A percentile compares a stretch with the other conserved stretches of the same genome.
phyloP scores from a whole-genome alignment of 2,888 invertebrate species.

The Nematopogon swammerdamellus region DNA sequence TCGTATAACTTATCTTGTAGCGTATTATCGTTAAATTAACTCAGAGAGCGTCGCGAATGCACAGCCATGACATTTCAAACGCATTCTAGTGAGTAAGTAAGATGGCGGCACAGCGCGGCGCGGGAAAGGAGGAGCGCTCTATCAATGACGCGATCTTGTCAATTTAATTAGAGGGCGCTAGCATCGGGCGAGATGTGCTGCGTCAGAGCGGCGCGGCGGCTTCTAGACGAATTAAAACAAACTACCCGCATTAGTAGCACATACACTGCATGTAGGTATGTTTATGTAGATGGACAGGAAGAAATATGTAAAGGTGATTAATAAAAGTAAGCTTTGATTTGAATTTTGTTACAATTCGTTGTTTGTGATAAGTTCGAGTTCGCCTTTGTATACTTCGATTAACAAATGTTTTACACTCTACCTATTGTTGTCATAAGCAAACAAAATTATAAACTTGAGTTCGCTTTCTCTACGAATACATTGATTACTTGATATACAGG shows the following conservation, averaged over 20 bases:
- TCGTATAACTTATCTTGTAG: background rate
- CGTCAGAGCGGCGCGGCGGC: background rate
- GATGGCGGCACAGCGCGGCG: background rate
- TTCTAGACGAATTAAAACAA: background rate
- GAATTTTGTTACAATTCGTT: too few relatives aligned
- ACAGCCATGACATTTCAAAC: background rate
- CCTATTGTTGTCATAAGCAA: too few relatives aligned
- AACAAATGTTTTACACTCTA: too few relatives aligned
- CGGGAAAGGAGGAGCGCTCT: background rate
- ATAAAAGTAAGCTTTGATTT: too few relatives aligned
- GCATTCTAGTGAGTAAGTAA: background rate
- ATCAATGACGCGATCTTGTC: background rate
- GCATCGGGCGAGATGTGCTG: background rate
- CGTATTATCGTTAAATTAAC: background rate
- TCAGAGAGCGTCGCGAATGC: background rate
- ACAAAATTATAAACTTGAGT: too few relatives aligned
- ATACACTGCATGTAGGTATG: too few relatives aligned
- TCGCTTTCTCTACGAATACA: too few relatives aligned
- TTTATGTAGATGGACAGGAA: too few relatives aligned
- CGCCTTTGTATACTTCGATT: too few relatives aligned
- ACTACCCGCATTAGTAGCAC: background rate
- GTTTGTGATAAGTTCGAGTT: too few relatives aligned
- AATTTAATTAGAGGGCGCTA: background rate
- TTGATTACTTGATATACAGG: too few relatives aligned
- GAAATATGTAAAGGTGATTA: too few relatives aligned